phyloP scores from a whole-genome alignment of 2,797 vertebrate species.

The Sebastes kiyomatsui region DNA sequence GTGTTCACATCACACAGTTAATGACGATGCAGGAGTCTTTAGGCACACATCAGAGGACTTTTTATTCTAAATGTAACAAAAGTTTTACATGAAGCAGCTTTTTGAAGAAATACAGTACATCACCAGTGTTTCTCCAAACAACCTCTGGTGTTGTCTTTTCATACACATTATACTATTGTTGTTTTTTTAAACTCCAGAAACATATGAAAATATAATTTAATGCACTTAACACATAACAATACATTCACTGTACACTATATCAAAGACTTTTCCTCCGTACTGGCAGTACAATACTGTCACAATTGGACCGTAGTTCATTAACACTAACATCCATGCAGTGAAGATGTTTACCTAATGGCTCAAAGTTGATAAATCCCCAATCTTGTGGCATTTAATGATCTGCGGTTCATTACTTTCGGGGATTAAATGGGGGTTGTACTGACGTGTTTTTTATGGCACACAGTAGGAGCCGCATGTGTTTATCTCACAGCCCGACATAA shows the following conservation, averaged over 20 bases:
- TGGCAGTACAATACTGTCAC: conserved; percentile 95
- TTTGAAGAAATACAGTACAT: conserved; percentile 89
- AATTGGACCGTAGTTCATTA: conserved; percentile 83
- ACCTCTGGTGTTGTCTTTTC: conserved; percentile 83
- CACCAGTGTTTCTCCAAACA: conserved; percentile 86
- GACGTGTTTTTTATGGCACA: conserved; percentile 56
- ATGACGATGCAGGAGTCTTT: conserved; percentile 5
- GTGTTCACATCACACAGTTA: neutral
- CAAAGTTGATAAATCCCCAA: conserved; percentile 77
- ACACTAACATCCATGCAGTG: conserved; percentile 88
- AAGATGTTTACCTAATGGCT: conserved; percentile 82
- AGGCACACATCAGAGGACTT: conserved; percentile 74
- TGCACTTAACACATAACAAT: conserved; percentile 95
- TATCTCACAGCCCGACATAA: conserved; percentile 4
- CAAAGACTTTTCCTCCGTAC: conserved; percentile 90
- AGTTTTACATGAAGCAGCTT: conserved; percentile 95
- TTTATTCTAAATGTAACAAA: conserved; percentile 91
- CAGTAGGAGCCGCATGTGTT: conserved; percentile 19
- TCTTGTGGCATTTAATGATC: conserved; percentile 66
- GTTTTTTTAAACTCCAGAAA: conserved; percentile 82
- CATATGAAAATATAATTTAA: conserved; percentile 99
- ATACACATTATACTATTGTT: conserved; percentile 55
- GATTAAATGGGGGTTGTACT: neutral
- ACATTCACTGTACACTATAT: conserved; percentile 98
- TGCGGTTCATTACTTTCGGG: conserved; percentile 1